Evolutionary conservation across 2,113 vertebrate species (phyloP).

Genomic region (Bufo bufo): DNA sequence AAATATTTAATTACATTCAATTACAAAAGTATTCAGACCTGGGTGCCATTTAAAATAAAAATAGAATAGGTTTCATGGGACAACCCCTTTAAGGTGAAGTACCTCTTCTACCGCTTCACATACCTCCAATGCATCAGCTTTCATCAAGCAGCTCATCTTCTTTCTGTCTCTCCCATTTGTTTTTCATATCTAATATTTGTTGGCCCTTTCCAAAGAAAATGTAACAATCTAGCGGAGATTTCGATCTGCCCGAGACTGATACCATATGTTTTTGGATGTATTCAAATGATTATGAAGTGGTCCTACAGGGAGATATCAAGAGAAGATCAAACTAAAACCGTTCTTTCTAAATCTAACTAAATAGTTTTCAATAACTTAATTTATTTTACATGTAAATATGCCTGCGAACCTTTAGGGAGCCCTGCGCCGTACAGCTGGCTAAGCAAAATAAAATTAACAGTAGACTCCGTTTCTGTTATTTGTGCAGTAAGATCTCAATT

Average conservation of each 20-base stretch:
- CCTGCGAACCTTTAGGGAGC: conserved; percentile 48
- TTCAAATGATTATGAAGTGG: not conserved
- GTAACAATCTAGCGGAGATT: conserved; percentile 9
- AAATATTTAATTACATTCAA: too few species aligned
- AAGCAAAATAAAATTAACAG: conserved; percentile 55
- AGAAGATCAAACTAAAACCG: conserved; percentile 20
- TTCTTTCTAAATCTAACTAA: conserved; percentile 47
- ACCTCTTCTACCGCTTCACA: not conserved
- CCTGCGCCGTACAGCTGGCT: not conserved
- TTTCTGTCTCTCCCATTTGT: not conserved
- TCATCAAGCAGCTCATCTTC: not conserved
- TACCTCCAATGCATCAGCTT: not conserved
- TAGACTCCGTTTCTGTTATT: conserved; percentile 56
- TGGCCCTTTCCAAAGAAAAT: not conserved
- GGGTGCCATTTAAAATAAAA: too few species aligned
- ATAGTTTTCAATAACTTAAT: conserved; percentile 52
- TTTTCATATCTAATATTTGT: conserved; percentile 6
- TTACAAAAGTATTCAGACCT: too few species aligned
- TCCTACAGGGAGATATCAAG: conserved; percentile 29
- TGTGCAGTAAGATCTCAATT: conserved; percentile 55
- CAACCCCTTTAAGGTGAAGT: too few species aligned
- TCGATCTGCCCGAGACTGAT: not conserved
- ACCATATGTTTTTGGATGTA: conserved; percentile 29
- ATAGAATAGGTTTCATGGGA: too few species aligned
- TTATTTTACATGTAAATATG: conserved; percentile 57